Evolutionary conservation across 2,888 invertebrate genomes (phyloP).

Genomic region (Polyommatus icarus): DNA sequence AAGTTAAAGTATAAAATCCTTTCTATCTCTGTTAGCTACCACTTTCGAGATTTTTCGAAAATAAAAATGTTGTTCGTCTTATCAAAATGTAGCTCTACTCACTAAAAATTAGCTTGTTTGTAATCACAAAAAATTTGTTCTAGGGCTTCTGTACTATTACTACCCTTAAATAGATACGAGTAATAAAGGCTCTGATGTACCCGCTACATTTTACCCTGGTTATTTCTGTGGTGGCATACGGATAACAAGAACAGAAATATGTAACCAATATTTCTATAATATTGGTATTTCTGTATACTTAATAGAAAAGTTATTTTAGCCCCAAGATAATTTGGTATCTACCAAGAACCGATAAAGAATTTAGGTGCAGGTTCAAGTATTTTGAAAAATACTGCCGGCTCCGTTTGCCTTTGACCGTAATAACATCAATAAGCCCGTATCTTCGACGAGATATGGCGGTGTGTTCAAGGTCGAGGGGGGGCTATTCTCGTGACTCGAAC

Average conservation of each 20-base stretch:
- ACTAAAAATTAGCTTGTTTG: too few relatives aligned
- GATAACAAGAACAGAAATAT: background rate
- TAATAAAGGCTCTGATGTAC: too few relatives aligned
- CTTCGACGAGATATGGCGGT: background rate
- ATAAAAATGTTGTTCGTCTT: too few relatives aligned
- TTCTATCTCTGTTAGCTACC: too few relatives aligned
- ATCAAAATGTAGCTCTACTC: too few relatives aligned
- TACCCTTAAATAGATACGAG: too few relatives aligned
- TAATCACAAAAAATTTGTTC: too few relatives aligned
- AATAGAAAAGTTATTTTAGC: background rate
- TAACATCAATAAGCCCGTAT: conserved; percentile 9
- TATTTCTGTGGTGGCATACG: too few relatives aligned
- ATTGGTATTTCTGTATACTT: background rate
- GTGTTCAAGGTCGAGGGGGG: background rate
- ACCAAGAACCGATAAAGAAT: background rate
- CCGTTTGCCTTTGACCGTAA: conserved; percentile 5
- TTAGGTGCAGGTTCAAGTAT: background rate
- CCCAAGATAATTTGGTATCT: background rate
- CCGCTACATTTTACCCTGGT: too few relatives aligned
- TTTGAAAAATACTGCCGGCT: background rate
- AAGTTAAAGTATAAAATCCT: too few relatives aligned
- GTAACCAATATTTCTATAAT: background rate
- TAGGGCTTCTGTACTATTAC: too few relatives aligned
- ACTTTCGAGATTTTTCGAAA: too few relatives aligned
- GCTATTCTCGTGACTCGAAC: background rate